Conservation (phyloP, 2,888 invertebrate genomes). For the Cataglyphis cursor region DNA sequence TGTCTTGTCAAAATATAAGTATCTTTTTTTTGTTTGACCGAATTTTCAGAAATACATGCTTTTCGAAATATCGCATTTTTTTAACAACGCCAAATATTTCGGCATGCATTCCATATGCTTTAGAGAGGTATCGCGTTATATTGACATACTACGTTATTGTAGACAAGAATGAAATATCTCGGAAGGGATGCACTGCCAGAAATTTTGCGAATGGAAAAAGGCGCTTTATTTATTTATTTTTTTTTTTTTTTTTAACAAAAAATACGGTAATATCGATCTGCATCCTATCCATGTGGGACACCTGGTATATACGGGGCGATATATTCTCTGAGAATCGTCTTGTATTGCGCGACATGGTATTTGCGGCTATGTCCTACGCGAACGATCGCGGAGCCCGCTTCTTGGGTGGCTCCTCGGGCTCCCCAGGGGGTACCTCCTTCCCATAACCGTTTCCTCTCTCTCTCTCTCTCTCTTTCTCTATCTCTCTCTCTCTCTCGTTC, state of each 20-base stretch:
- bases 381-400: constrained; percentile 84
- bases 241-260: background rate
- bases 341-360: constrained; percentile 19
- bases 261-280: background rate
- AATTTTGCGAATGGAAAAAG: background rate
- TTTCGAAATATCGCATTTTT: too few relatives aligned
- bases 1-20: too few relatives aligned
- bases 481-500: constrained; percentile 54
- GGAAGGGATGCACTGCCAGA: background rate
- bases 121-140: too few relatives aligned
- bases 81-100: too few relatives aligned
- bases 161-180: too few relatives aligned
- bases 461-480: constrained; percentile 42
- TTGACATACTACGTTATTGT: too few relatives aligned
- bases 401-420: constrained; percentile 84
- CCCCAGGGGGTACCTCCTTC: constrained; percentile 83
- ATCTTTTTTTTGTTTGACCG: too few relatives aligned
- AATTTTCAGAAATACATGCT: too few relatives aligned
- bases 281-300: background rate
- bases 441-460: constrained; percentile 49
- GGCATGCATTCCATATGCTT: too few relatives aligned
- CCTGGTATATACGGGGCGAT: background rate
- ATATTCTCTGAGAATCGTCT: constrained; percentile 1
- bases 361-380: constrained; percentile 79
- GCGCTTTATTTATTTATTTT: background rate